Evolutionary conservation across 2,113 vertebrate species (phyloP).

Genomic region (Cebus imitator): DNA sequence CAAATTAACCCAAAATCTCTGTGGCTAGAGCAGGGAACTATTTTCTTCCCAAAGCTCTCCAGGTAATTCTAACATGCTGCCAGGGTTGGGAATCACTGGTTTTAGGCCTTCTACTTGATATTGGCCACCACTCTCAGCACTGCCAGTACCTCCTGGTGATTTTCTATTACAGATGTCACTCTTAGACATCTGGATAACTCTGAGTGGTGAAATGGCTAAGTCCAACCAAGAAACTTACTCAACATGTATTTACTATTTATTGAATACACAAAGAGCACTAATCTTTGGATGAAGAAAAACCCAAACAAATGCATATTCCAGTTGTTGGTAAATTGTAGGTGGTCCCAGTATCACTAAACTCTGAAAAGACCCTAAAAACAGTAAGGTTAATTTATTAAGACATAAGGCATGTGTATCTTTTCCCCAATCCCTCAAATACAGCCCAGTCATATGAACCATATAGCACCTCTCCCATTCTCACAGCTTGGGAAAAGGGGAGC

Average conservation of each 20-base stretch:
- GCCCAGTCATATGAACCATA: slow-evolving; percentile 80
- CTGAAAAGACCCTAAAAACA: background rate
- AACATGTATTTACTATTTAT: background rate
- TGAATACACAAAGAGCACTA: background rate
- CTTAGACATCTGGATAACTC: background rate
- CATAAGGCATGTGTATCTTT: slow-evolving; percentile 59
- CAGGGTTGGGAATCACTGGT: background rate
- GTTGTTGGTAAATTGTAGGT: background rate
- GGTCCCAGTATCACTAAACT: background rate
- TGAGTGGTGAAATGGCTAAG: background rate
- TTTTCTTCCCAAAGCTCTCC: background rate
- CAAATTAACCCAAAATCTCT: background rate
- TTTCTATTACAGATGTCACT: background rate
- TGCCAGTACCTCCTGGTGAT: background rate
- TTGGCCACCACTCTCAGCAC: background rate
- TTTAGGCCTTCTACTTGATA: background rate
- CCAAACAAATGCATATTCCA: background rate
- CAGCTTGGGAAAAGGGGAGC: slow-evolving; percentile 81
- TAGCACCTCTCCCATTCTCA: slow-evolving; percentile 83
- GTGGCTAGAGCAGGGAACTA: background rate
- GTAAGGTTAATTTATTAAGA: background rate
- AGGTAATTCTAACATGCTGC: background rate
- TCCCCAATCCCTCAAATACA: slow-evolving; percentile 57
- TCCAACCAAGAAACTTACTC: background rate
- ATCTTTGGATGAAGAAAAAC: background rate